A percentile compares a stretch with the other conserved stretches of the same genome.
Evolutionary conservation across 2,797 vertebrate species (phyloP).

Genomic region (Silurus aristotelis): DNA sequence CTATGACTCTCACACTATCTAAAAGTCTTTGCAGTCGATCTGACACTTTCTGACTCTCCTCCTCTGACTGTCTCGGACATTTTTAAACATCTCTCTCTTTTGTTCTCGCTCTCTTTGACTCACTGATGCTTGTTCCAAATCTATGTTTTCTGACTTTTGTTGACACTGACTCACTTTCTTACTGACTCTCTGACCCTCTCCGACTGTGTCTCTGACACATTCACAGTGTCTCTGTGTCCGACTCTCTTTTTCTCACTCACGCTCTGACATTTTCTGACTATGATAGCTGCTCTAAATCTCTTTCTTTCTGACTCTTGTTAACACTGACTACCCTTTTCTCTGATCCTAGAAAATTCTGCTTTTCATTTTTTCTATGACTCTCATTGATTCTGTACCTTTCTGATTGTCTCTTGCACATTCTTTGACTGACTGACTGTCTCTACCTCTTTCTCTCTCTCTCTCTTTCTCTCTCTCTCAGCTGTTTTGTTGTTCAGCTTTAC

Average conservation of each 20-base stretch:
- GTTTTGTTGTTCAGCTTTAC: slow-evolving; percentile 40
- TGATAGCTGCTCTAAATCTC: slow-evolving; percentile 39
- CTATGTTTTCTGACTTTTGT: slow-evolving; percentile 40
- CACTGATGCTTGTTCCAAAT: slow-evolving; percentile 46
- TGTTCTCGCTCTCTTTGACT: background rate
- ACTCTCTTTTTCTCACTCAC: slow-evolving; percentile 4
- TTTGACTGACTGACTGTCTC: background rate
- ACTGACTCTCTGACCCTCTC: background rate
- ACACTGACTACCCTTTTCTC: too few relatives aligned
- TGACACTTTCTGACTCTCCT: background rate
- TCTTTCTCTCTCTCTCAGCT: slow-evolving; percentile 21
- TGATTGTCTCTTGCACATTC: background rate
- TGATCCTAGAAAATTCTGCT: too few relatives aligned
- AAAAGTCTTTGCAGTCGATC: too few relatives aligned
- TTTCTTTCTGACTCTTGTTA: slow-evolving; percentile 16
- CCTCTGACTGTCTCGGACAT: background rate
- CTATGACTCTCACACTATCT: background rate
- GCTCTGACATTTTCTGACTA: slow-evolving; percentile 1
- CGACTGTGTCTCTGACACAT: background rate
- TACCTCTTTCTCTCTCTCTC: slow-evolving; percentile 32
- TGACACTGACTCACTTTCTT: slow-evolving; percentile 38
- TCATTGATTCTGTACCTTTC: slow-evolving; percentile 16
- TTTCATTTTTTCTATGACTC: slow-evolving; percentile 18
- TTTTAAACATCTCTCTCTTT: slow-evolving; percentile 53
- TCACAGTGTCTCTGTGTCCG: background rate